Base-by-base conservation (phyloP, 1,140 invertebrate species). In the Apis florea region DNA sequence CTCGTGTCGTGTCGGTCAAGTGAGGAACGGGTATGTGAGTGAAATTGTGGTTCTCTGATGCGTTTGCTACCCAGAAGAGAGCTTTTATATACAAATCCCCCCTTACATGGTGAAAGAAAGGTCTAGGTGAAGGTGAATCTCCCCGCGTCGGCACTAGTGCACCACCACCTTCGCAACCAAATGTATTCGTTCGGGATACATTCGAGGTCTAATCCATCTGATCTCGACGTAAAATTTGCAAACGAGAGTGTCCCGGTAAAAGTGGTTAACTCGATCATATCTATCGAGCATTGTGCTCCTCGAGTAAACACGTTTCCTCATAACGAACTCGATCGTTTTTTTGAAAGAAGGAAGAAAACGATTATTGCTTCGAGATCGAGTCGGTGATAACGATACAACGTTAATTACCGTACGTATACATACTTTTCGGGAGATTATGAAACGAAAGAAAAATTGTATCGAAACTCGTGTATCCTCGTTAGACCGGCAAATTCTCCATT, bases 81-180 rank as follows among this genome's bases (percentile, higher is more conserved):
- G 90, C 90, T 91, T 93, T 93, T 94, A 94, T 94, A 93, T 92
- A 80, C 83, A 83, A 84, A 93, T 92, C 93, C 93, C 93, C 93
- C 91, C 93, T 93, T 83, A 51, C 81, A 88, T 75, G 90, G 87
- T 79, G 88, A 93, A 93, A 93, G 92, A 93, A 93, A 94, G 93
- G 93, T 94, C 93, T 94, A 94, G 93, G 93, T 93, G 93, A 94
- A 94, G 93, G 93, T 93, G 93, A 93, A 88, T 87, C 84, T 89
- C 83, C 68, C 70, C 81, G 76, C 67, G 67, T 73, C 81, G 81
- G 85, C 85, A 61, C 63, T 72, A 72, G 73, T 69, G 69, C 77
- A 84, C 53, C 73, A 73, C 71, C 67, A 76, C 77, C 53, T 56
- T 53, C 51, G 49, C 74, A n/a, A 13, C 31, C 31, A 4, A 24